phyloP scores from a whole-genome alignment of 2,888 invertebrate species.

The Hylaea fasciaria region DNA sequence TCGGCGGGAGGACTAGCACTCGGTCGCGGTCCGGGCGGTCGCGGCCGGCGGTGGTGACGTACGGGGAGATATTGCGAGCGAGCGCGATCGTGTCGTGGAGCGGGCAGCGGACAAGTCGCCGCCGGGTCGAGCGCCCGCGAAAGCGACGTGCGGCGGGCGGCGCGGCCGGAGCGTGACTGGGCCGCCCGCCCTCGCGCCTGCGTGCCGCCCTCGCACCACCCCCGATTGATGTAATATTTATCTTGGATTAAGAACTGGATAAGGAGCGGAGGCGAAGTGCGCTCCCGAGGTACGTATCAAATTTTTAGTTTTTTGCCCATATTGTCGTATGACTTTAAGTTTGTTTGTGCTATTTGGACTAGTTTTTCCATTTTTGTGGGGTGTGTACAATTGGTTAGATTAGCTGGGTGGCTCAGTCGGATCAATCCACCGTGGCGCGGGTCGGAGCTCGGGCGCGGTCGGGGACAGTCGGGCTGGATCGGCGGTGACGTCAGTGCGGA shows the following conservation, averaged over 20 bases:
- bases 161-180: slow-evolving; percentile 82
- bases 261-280: slow-evolving; percentile 64
- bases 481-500: slow-evolving; percentile 77
- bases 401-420: slow-evolving; percentile 56
- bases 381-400: slow-evolving; percentile 55
- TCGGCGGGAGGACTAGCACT: slow-evolving; percentile 29
- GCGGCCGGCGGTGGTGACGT: slow-evolving; percentile 36
- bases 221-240: slow-evolving; percentile 84
- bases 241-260: slow-evolving; percentile 83
- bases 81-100: slow-evolving; percentile 53
- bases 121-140: slow-evolving; percentile 70
- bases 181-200: slow-evolving; percentile 65
- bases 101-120: slow-evolving; percentile 73
- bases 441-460: slow-evolving; percentile 46
- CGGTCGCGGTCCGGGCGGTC: slow-evolving; percentile 31
- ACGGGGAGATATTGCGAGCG: slow-evolving; percentile 32
- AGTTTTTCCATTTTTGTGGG: slow-evolving; percentile 26
- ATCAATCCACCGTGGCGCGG: slow-evolving; percentile 73
- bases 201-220: slow-evolving; percentile 62
- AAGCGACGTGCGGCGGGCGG: slow-evolving; percentile 73
- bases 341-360: slow-evolving; percentile 24
- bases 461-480: slow-evolving; percentile 56
- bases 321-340: slow-evolving; percentile 10
- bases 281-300: slow-evolving; percentile 44
- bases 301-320: slow-evolving; percentile 22